Percentiles rank a stretch among this genome's conserved stretches.
These are phyloP conservation scores for Lysiphlebus fabarum DNA, from an alignment of 1,140 invertebrate species.

Conservation along the genomic window DNA sequence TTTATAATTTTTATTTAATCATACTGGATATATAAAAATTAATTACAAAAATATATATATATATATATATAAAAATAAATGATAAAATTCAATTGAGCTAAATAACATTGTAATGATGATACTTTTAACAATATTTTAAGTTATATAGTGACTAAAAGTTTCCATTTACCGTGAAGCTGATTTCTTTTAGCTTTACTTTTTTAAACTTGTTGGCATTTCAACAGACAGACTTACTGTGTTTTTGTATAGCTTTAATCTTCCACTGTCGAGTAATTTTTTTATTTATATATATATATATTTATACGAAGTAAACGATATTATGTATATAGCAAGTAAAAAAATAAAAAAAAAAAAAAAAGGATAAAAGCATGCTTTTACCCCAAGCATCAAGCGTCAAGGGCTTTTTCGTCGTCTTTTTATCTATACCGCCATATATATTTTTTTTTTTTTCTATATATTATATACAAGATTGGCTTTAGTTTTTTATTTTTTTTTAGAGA, in stretches of 20 bases:
- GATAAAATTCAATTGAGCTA: not conserved
- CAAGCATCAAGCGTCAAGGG: constrained; percentile 15
- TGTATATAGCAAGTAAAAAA: constrained; percentile 2
- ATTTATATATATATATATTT: no score
- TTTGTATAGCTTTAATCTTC: constrained; percentile 17
- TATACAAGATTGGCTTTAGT: constrained; percentile 6
- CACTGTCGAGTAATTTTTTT: constrained; percentile 12
- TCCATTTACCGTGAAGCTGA: constrained; percentile 11
- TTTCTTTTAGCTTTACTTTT: constrained; percentile 6
- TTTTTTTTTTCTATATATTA: not conserved
- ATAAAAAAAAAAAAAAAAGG: constrained; percentile 10
- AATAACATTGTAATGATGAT: not conserved
- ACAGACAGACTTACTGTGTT: not conserved
- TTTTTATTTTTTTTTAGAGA: no score
- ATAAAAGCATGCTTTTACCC: constrained; percentile 12
- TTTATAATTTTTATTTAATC: no score
- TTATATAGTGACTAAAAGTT: not conserved
- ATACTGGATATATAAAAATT: no score
- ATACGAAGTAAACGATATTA: not conserved
- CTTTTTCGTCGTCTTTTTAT: constrained; percentile 4
- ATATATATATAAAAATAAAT: no score
- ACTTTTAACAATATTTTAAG: not conserved
- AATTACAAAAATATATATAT: not conserved
- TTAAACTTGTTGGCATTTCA: not conserved
- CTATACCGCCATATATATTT: not conserved